Conservation (phyloP, 2,888 invertebrate genomes). For the Drosophila kambysellisi region DNA sequence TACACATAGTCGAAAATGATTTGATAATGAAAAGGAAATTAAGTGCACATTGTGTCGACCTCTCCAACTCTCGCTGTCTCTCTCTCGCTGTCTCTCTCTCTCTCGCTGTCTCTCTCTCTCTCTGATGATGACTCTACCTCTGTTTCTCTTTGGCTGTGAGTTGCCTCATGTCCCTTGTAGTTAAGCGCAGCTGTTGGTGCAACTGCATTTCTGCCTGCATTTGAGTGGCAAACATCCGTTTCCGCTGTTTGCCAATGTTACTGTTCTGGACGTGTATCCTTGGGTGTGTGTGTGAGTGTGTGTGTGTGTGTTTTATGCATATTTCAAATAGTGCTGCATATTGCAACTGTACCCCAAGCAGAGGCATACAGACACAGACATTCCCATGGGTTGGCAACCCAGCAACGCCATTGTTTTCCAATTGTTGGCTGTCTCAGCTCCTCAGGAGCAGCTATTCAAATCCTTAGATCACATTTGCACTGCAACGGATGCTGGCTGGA, state of each 20-base stretch:
- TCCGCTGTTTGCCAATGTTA: conserved; percentile 60
- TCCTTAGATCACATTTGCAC: conserved; percentile 35
- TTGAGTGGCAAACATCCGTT: conserved; percentile 72
- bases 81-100: not conserved
- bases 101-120: not conserved
- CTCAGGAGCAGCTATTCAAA: conserved; percentile 5
- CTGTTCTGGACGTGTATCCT: conserved; percentile 20
- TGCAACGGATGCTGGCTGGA: conserved; percentile 27
- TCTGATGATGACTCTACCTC: not conserved
- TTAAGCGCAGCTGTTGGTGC: conserved; percentile 45
- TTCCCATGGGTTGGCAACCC: conserved; percentile 37
- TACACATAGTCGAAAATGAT: conserved; percentile 61
- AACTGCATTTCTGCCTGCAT: conserved; percentile 57
- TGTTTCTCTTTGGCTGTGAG: not conserved
- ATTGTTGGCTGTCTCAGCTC: conserved; percentile 30
- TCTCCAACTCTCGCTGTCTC: not conserved
- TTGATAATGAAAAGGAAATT: conserved; percentile 74
- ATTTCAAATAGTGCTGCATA: conserved; percentile 61
- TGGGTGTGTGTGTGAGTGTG: conserved; percentile 18
- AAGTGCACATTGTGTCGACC: conserved; percentile 48
- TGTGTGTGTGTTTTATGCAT: conserved; percentile 51
- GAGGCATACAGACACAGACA: conserved; percentile 31
- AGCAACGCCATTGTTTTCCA: conserved; percentile 50
- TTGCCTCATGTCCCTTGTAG: conserved; percentile 6
- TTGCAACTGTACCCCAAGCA: conserved; percentile 38